These are phyloP conservation scores for Trichogramma evanescens DNA, from an alignment of 2,888 invertebrate species.

Conservation along the genomic window DNA sequence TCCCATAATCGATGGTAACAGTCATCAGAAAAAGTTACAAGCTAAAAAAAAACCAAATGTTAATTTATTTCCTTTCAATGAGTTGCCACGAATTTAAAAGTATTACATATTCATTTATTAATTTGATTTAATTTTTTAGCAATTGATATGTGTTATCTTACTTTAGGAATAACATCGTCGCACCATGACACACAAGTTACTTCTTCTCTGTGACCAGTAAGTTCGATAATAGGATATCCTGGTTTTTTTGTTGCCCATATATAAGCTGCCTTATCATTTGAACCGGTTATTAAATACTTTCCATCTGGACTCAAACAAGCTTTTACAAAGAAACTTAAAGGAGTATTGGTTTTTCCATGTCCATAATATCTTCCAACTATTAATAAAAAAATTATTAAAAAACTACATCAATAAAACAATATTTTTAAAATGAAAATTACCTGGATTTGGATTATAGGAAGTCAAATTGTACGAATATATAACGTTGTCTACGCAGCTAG, in stretches of 20 bases:
- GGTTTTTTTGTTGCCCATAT: conserved; percentile 70
- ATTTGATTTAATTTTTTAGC: not conserved
- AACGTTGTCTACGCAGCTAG: conserved; percentile 78
- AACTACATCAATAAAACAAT: not conserved
- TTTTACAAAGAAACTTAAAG: conserved; percentile 79
- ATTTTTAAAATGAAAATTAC: conserved; percentile 34
- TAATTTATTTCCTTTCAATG: not conserved
- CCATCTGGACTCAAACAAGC: conserved; percentile 75
- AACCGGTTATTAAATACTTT: conserved; percentile 77
- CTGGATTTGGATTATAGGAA: conserved; percentile 60
- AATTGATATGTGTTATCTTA: conserved; percentile 22
- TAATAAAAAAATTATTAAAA: conserved; percentile 13
- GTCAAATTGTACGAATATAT: conserved; percentile 80
- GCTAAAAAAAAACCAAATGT: conserved; percentile 30
- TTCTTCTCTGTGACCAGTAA: conserved; percentile 75
- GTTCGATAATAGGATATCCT: conserved; percentile 58
- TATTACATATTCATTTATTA: not conserved
- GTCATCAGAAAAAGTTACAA: conserved; percentile 81
- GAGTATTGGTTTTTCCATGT: conserved; percentile 69
- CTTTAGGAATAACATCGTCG: conserved; percentile 51
- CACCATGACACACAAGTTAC: conserved; percentile 85
- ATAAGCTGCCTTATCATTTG: conserved; percentile 78
- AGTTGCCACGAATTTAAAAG: not conserved
- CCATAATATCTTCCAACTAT: conserved; percentile 53
- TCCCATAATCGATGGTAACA: conserved; percentile 72